Conservation (phyloP, 2,888 invertebrate species). For the Drosophila falleni region DNA sequence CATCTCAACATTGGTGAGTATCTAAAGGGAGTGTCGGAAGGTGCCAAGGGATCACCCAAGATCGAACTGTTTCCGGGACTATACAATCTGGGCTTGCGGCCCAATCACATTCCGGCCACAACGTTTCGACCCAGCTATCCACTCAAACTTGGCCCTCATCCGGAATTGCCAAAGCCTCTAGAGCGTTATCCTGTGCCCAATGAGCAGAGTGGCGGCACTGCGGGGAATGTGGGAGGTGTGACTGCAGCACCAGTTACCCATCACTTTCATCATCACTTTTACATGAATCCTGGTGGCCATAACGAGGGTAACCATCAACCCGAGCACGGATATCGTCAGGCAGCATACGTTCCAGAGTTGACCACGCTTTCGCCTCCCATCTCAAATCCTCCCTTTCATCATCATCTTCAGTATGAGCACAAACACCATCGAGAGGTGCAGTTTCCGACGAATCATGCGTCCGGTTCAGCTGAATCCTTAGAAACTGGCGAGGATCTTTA, state of each 20-base stretch:
- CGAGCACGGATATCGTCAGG: slow-evolving; percentile 36
- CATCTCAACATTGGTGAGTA: slow-evolving; percentile 84
- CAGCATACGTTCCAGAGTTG: slow-evolving; percentile 19
- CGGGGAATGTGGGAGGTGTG: background rate
- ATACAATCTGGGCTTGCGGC: slow-evolving; percentile 59
- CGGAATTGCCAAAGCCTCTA: slow-evolving; percentile 42
- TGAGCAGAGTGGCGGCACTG: slow-evolving; percentile 24
- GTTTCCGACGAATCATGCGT: slow-evolving; percentile 41
- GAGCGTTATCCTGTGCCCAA: slow-evolving; percentile 49
- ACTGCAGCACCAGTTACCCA: slow-evolving; percentile 72
- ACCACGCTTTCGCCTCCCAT: slow-evolving; percentile 14
- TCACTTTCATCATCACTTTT: slow-evolving; percentile 85
- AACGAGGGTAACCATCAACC: slow-evolving; percentile 11
- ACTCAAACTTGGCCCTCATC: slow-evolving; percentile 64
- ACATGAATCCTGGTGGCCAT: slow-evolving; percentile 70
- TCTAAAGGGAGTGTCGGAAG: slow-evolving; percentile 48
- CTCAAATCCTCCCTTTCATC: slow-evolving; percentile 1
- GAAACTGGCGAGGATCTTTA: slow-evolving; percentile 52
- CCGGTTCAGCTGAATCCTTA: slow-evolving; percentile 56
- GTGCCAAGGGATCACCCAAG: slow-evolving; percentile 65
- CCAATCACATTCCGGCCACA: slow-evolving; percentile 73
- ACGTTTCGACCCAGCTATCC: slow-evolving; percentile 83
- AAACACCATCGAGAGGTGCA: slow-evolving; percentile 18
- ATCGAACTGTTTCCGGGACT: slow-evolving; percentile 72
- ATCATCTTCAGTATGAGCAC: background rate